Conservation (phyloP, 2,888 invertebrate genomes). For the Conops quadrifasciatus region DNA sequence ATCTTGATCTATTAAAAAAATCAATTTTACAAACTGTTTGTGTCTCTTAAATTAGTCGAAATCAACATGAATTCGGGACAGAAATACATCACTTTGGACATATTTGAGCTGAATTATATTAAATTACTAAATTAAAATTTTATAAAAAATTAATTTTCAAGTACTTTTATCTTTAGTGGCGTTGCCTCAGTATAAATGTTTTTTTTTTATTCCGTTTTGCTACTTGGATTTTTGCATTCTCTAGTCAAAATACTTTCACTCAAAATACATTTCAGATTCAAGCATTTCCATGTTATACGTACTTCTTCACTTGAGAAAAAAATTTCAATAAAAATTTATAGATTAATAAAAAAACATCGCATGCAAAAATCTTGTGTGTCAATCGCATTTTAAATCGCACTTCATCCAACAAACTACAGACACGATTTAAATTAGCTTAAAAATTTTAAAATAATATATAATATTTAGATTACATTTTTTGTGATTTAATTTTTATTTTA, state of each 20-base stretch:
- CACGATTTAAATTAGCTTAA: neutral
- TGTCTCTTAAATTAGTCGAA: no score
- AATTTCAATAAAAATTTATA: neutral
- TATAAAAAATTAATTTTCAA: no score
- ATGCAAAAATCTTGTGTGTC: conserved; percentile 19
- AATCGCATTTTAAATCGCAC: neutral
- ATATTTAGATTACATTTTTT: conserved; percentile 1
- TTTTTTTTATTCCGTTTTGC: neutral
- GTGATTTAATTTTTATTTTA: conserved; percentile 8
- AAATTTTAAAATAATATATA: neutral
- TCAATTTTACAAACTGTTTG: no score
- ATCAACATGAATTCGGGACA: no score
- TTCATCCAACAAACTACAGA: neutral
- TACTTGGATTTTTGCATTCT: conserved; percentile 1
- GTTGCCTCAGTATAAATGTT: neutral
- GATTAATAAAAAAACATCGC: conserved; percentile 8
- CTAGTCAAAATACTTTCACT: neutral
- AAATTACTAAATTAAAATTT: no score
- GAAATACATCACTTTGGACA: no score
- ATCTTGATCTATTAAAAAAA: no score
- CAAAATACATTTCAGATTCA: conserved; percentile 10
- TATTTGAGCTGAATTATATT: no score
- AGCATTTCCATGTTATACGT: conserved; percentile 33
- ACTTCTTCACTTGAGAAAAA: neutral
- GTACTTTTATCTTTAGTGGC: no score